These are phyloP conservation scores for Campylomormyrus numenius DNA, from an alignment of 2,113 vertebrate species.

Conservation along the genomic window DNA sequence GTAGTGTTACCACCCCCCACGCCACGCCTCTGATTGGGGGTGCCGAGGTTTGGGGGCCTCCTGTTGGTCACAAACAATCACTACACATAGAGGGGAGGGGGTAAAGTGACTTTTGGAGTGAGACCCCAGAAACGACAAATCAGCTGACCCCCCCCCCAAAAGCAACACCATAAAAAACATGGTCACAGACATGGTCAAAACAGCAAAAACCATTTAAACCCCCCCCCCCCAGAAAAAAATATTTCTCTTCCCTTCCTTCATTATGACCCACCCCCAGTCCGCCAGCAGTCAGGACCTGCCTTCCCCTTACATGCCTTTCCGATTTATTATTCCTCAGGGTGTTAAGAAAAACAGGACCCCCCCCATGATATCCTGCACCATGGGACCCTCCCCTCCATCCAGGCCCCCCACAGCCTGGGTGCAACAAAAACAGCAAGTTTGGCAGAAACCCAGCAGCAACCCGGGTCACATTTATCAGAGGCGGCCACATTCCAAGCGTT, in stretches of 20 bases:
- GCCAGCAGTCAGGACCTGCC: background rate
- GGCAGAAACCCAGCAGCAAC: background rate
- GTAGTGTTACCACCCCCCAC: background rate
- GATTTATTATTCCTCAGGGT: background rate
- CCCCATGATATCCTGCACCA: background rate
- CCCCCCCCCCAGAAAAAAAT: background rate
- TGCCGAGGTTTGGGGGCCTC: background rate
- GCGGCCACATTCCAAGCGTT: background rate
- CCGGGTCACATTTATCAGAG: background rate
- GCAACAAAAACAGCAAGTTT: background rate
- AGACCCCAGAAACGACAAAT: background rate
- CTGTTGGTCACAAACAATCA: background rate
- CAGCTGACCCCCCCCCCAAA: background rate
- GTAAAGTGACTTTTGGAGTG: background rate
- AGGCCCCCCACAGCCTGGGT: background rate
- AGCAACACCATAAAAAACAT: background rate
- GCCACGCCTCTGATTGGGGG: background rate
- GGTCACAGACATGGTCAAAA: background rate
- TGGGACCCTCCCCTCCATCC: background rate
- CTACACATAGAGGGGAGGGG: background rate
- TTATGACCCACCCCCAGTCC: background rate
- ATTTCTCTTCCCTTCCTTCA: background rate
- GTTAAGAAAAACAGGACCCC: background rate
- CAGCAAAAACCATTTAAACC: background rate
- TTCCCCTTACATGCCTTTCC: background rate